Percentiles rank a stretch among this genome's conserved stretches.
These are phyloP conservation scores for Standfussiana lucernea DNA, from an alignment of 2,888 invertebrate species.

Conservation along the genomic window DNA sequence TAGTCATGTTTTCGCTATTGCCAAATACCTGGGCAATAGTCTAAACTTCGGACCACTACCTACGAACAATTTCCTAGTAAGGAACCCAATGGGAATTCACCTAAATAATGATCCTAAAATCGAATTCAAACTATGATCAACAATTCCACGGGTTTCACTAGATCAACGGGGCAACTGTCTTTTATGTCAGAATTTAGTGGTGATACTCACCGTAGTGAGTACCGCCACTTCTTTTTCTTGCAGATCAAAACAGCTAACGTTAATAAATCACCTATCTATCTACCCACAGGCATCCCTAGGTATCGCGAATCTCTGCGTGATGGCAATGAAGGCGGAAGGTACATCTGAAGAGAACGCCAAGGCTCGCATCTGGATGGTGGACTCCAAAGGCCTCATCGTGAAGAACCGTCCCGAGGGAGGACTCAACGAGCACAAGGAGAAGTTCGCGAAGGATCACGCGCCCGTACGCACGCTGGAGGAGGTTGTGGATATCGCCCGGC, in stretches of 20 bases:
- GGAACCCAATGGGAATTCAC: background rate
- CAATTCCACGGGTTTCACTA: background rate
- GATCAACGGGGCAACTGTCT: background rate
- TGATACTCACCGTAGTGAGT: background rate
- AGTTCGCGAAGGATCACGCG: slow-evolving; percentile 94
- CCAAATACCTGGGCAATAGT: background rate
- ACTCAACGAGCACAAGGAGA: slow-evolving; percentile 94
- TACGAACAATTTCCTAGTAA: background rate
- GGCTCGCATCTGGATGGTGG: slow-evolving; percentile 98
- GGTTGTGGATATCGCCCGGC: slow-evolving; percentile 95
- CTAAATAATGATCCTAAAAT: background rate
- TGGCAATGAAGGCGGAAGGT: slow-evolving; percentile 98
- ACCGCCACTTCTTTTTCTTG: background rate
- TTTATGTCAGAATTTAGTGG: background rate
- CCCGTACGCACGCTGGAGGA: slow-evolving; percentile 95
- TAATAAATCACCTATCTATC: background rate
- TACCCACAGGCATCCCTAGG: slow-evolving; percentile 95
- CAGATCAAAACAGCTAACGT: too few relatives aligned
- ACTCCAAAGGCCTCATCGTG: slow-evolving; percentile 98
- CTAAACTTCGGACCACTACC: background rate
- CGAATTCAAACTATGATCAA: background rate
- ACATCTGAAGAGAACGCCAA: slow-evolving; percentile 94
- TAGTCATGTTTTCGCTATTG: background rate
- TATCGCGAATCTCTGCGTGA: slow-evolving; percentile 97
- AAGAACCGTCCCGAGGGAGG: slow-evolving; percentile 96